Percentiles rank a stretch among this genome's conserved stretches.
phyloP scores from a whole-genome alignment of 2,797 vertebrate genomes.

The Darevskia nairensis region DNA sequence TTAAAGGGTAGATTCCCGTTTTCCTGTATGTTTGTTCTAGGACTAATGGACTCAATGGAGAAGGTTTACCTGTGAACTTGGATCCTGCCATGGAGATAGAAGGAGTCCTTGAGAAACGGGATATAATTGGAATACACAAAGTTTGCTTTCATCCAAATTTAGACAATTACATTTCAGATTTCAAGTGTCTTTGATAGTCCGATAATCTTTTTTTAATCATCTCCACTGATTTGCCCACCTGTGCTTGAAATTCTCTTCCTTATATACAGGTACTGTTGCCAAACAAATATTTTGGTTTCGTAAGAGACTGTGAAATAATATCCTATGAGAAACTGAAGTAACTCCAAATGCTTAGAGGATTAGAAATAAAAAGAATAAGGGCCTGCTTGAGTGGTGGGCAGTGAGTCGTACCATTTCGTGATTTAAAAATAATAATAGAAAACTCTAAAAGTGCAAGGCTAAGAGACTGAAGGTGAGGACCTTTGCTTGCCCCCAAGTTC shows the following conservation, averaged over 20 bases:
- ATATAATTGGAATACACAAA: no score
- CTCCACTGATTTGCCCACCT: background rate
- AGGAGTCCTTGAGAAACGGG: background rate
- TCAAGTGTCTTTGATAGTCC: no score
- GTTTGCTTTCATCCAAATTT: background rate
- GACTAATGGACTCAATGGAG: background rate
- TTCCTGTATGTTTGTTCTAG: background rate
- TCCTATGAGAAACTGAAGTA: background rate
- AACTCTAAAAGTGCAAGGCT: background rate
- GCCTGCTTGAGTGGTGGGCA: background rate
- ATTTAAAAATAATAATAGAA: background rate
- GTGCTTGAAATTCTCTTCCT: background rate
- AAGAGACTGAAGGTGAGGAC: background rate
- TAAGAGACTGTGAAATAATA: background rate
- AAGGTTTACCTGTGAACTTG: background rate
- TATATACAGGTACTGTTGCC: background rate
- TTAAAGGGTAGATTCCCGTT: background rate
- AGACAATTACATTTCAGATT: background rate
- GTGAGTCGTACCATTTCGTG: background rate
- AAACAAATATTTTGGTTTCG: background rate
- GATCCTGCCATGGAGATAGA: background rate
- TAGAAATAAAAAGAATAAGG: background rate
- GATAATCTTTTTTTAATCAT: background rate
- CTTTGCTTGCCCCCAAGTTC: background rate
- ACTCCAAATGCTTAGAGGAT: background rate